Conservation (phyloP, 2,888 invertebrate genomes). For the Noctua janthina region DNA sequence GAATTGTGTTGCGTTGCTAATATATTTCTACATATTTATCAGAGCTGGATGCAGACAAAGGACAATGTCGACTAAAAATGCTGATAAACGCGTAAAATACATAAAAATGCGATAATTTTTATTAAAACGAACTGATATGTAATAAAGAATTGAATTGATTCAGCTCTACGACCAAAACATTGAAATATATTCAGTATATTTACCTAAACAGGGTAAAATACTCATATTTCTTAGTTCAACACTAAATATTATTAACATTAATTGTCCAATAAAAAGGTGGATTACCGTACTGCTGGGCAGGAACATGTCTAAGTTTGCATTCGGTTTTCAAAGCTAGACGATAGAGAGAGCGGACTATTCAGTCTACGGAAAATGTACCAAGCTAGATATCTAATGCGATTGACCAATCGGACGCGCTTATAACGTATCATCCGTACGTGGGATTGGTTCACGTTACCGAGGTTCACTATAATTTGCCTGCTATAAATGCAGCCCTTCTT, state of each 20-base stretch:
- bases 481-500: background rate
- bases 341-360: constrained; percentile 40
- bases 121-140: background rate
- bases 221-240: background rate
- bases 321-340: constrained; percentile 44
- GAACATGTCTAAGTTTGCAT: constrained; percentile 36
- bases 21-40: constrained; percentile 64
- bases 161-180: constrained; percentile 12
- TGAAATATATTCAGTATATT: background rate
- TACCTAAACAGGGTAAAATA: constrained; percentile 36
- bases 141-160: background rate
- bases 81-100: constrained; percentile 15
- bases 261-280: constrained; percentile 40
- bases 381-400: background rate
- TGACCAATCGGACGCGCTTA: background rate
- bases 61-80: constrained; percentile 9
- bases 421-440: background rate
- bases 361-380: constrained; percentile 2
- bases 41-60: constrained; percentile 36
- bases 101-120: constrained; percentile 19
- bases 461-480: background rate
- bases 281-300: constrained; percentile 58
- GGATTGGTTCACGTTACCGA: constrained; percentile 9
- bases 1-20: constrained; percentile 48
- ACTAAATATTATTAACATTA: background rate